phyloP scores from a whole-genome alignment of 2,113 vertebrate species.

The Malurus cyaneus region DNA sequence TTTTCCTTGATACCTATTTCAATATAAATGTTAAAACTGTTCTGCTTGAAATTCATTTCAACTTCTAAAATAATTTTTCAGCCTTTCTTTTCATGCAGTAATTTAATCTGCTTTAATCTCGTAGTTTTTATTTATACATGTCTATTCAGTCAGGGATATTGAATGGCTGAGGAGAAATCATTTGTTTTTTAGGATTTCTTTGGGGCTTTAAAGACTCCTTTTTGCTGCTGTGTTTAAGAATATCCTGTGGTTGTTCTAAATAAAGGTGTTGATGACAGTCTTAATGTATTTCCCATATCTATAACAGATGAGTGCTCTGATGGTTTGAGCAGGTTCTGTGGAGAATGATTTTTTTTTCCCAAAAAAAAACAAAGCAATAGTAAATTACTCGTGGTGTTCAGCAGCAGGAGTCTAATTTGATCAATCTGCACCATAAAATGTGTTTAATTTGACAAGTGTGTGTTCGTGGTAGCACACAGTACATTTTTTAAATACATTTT shows the following conservation, averaged over 20 bases:
- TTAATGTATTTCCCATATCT: background rate
- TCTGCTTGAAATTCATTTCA: background rate
- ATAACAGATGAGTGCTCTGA: background rate
- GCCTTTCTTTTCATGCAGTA: constrained; percentile 21
- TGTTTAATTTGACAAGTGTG: constrained; percentile 8
- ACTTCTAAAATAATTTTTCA: background rate
- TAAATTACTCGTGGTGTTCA: background rate
- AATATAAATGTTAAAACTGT: background rate
- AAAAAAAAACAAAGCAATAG: background rate
- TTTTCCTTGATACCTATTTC: background rate
- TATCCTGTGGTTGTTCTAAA: background rate
- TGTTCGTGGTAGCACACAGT: background rate
- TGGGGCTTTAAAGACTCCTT: background rate
- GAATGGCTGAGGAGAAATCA: background rate
- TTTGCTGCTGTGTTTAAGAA: background rate
- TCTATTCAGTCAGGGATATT: constrained; percentile 18
- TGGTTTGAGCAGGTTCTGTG: background rate
- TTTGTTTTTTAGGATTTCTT: background rate
- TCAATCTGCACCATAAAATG: constrained; percentile 37
- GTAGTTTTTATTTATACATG: background rate
- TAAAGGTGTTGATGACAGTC: background rate
- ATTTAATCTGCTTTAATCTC: constrained; percentile 57
- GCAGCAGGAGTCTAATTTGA: constrained; percentile 7
- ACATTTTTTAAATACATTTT: background rate
- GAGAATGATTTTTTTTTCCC: background rate